These are phyloP conservation scores for Heterodera schachtii DNA, from an alignment of 1,140 invertebrate species.

Conservation along the genomic window DNA sequence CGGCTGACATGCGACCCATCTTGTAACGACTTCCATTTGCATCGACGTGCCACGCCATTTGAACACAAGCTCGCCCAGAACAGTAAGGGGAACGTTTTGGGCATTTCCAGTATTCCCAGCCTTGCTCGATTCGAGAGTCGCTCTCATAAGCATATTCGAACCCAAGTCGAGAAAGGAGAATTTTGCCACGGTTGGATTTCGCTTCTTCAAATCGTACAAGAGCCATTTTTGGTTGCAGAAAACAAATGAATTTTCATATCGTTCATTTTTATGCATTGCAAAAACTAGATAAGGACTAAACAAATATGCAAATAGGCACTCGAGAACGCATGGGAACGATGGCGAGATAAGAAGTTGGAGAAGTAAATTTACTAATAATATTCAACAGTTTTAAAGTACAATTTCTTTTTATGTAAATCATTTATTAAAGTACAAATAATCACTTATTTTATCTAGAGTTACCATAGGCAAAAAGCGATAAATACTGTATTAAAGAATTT, in stretches of 20 bases:
- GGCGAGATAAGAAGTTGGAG: too few species aligned
- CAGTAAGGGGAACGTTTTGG: slow-evolving; percentile 4
- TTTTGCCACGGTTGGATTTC: slow-evolving; percentile 9
- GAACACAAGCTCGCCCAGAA: not conserved
- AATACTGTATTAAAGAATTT: too few species aligned
- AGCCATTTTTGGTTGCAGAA: not conserved
- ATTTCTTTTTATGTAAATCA: too few species aligned
- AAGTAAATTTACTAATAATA: too few species aligned
- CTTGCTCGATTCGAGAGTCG: slow-evolving; percentile 4
- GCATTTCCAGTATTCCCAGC: slow-evolving; percentile 6
- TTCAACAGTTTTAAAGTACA: too few species aligned
- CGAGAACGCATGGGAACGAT: too few species aligned
- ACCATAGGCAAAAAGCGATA: too few species aligned
- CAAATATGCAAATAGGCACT: too few species aligned
- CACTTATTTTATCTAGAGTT: too few species aligned
- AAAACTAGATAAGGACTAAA: too few species aligned
- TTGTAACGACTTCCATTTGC: slow-evolving; percentile 5
- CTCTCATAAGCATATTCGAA: slow-evolving; percentile 6
- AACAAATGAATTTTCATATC: not conserved
- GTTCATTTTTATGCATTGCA: too few species aligned
- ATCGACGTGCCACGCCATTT: not conserved
- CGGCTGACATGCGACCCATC: not conserved
- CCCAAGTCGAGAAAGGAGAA: not conserved
- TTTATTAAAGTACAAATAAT: too few species aligned
- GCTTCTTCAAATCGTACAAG: not conserved